These are phyloP conservation scores for Pomatorhinus ruficollis DNA, from an alignment of 2,113 vertebrate genomes.

Conservation along the genomic window DNA sequence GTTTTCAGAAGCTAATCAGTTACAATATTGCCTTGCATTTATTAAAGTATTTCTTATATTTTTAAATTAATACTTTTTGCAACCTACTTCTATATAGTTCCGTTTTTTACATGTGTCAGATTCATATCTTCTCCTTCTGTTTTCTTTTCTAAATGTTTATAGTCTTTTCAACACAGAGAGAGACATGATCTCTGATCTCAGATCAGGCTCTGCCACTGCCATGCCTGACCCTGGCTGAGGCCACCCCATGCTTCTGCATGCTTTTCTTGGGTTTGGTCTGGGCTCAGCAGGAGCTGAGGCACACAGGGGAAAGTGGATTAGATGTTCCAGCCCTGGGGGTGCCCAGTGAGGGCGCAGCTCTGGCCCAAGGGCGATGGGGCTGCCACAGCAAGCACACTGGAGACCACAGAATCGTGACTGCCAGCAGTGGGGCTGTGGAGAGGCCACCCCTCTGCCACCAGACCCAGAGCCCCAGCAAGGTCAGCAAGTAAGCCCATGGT, in stretches of 20 bases:
- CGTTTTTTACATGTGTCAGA: neutral
- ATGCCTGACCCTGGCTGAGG: accelerated
- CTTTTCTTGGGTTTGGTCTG: neutral
- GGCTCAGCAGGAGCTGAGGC: neutral
- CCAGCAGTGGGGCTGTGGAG: neutral
- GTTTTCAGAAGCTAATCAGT: constrained; percentile 4
- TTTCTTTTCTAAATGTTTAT: neutral
- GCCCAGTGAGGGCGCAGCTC: neutral
- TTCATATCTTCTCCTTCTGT: neutral
- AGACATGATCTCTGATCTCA: neutral
- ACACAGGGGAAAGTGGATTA: neutral
- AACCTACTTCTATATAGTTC: neutral
- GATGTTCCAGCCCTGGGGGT: neutral
- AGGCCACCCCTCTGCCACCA: neutral
- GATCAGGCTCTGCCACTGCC: neutral
- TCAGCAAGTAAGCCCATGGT: neutral
- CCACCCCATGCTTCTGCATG: neutral
- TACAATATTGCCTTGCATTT: neutral
- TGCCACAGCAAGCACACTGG: neutral
- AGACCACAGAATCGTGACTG: neutral
- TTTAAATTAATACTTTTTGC: neutral
- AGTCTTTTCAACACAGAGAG: neutral
- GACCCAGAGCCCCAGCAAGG: neutral
- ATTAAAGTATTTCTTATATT: neutral
- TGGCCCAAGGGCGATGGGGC: accelerated